A percentile compares a stretch with the other conserved stretches of the same genome.
These are phyloP conservation scores for Lates calcarifer DNA, from an alignment of 2,113 vertebrate genomes.

Conservation along the genomic window DNA sequence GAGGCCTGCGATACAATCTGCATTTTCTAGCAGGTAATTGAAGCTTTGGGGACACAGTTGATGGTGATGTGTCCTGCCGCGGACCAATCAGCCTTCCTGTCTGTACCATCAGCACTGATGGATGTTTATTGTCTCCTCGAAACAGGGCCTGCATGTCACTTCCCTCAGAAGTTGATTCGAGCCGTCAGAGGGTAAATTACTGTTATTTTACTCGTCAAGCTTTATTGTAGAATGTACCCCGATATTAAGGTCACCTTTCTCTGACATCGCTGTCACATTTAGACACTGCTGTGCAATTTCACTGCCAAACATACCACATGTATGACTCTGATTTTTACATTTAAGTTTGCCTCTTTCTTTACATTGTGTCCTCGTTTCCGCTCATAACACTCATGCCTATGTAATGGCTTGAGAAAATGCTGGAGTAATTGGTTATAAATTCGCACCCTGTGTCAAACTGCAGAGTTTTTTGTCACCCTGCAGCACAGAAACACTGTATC, in stretches of 20 bases:
- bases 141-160: conserved; percentile 36
- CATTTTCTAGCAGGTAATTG: conserved; percentile 62
- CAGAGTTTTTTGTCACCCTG: not conserved
- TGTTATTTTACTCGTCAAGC: conserved; percentile 62
- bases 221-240: conserved; percentile 31
- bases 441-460: no score
- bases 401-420: no score
- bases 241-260: conserved; percentile 47
- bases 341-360: not conserved
- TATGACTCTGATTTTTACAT: not conserved
- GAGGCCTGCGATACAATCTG: conserved; percentile 50
- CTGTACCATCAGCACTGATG: conserved; percentile 48
- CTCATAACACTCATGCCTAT: not conserved
- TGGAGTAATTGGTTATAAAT: no score
- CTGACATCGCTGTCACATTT: conserved; percentile 21
- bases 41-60: conserved; percentile 40
- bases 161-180: conserved; percentile 43
- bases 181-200: conserved; percentile 57
- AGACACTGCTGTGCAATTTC: conserved; percentile 29
- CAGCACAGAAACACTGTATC: not conserved
- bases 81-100: conserved; percentile 61
- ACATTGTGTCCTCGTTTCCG: not conserved
- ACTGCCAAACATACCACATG: conserved; percentile 18
- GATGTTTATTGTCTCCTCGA: conserved; percentile 46
- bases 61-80: conserved; percentile 42